Evolutionary conservation across 2,113 vertebrate genomes (phyloP).

Genomic region (Pteropus alecto): DNA sequence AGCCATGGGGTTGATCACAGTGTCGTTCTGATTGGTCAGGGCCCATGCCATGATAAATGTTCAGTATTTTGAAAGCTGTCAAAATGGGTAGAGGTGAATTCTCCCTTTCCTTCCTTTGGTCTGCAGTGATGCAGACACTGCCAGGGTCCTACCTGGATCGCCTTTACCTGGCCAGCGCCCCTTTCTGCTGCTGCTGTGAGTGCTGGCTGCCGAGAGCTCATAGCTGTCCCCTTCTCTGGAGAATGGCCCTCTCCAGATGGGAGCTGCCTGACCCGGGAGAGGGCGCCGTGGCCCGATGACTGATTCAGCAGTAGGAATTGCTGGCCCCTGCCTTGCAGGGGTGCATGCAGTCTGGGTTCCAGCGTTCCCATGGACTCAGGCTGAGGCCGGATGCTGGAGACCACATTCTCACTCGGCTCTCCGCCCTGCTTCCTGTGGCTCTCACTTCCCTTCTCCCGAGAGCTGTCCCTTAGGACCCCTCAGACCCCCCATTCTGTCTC

Average conservation of each 20-base stretch:
- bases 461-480: neutral
- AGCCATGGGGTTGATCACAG: neutral
- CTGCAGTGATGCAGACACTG: neutral
- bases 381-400: neutral
- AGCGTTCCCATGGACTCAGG: neutral
- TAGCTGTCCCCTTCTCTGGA: neutral
- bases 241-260: neutral
- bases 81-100: neutral
- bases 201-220: neutral
- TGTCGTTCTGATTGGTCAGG: neutral
- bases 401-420: neutral
- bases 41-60: neutral
- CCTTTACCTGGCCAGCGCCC: neutral
- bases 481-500: neutral
- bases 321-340: rapidly evolving
- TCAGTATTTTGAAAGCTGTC: neutral
- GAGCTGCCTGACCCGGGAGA: neutral
- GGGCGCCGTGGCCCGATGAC: neutral
- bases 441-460: neutral
- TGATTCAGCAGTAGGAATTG: rapidly evolving
- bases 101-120: neutral
- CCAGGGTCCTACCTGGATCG: neutral
- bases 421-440: neutral
- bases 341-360: too few relatives aligned
- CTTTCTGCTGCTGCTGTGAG: neutral